Evolutionary conservation across 2,888 invertebrate species (phyloP), one percentile per base, ranked within the genome.

Genomic region (Scaptomyza reducta): DNA sequence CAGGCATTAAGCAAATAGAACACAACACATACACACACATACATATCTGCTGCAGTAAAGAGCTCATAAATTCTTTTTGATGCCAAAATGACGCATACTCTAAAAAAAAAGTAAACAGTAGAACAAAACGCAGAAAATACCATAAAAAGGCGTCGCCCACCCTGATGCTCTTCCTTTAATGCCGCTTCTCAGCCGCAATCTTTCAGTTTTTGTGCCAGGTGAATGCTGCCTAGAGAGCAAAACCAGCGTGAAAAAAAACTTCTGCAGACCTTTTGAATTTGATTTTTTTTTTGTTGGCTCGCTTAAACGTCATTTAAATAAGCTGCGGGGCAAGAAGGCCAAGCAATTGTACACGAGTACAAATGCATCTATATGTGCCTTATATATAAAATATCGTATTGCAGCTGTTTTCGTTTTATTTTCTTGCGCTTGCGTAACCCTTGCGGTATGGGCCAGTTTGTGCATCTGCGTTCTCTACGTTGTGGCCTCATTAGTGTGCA

Each of bases 401-500:
- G 31, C 55, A 14, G 29, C 27, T 51, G 31, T 33, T 45, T 44
- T 40, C 16, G 10, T 16, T 40, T 9, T 40, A 9, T 14, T 40
- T 46, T 38, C 47, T 46, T 41, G 18, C 35, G n/a, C n/a, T n/a
- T 31, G 18, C 18, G 38, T 29, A 25, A 41, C 41, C 46, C 27
- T 46, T 70, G 49, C 22, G 38, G 46, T 10, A 35, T 59, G 0
- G 40, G 40, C 5, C 16, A 16, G 56, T 56, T 51, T 27, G 35
- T 58, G 61, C 54, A 42, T 38, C 41, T 54, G 40, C 45, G n/a
- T n/a, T n/a, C n/a, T 27, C 44, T 68, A 41, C 51, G 46, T 59
- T 80, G 51, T 76, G 80, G 47, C 67, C 80, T 83, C 83, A 83
- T 87, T 83, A 86, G 77, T 74, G 83, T 67, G 77, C 83, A 83